Conservation (phyloP, 1,140 invertebrate genomes). For the Apolygus lucorum region DNA sequence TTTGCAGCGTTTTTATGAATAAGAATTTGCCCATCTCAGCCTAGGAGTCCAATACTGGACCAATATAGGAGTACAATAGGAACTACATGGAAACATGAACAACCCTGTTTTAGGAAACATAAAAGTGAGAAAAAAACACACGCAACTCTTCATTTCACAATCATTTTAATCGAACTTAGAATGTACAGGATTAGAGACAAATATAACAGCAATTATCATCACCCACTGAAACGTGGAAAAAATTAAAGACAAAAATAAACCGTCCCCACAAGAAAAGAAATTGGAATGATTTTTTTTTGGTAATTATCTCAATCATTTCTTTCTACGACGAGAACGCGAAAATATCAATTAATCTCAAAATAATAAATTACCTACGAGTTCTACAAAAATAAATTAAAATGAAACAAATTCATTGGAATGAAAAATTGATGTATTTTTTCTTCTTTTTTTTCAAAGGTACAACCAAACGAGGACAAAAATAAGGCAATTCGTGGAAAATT, state of each 20-base stretch:
- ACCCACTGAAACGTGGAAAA: conserved; percentile 7
- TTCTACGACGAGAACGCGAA: not conserved
- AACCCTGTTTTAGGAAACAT: no score
- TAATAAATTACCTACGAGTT: not conserved
- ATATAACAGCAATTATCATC: conserved; percentile 1
- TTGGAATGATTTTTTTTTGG: conserved; percentile 1
- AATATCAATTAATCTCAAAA: not conserved
- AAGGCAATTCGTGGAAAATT: not conserved
- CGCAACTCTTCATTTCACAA: not conserved
- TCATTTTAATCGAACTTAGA: not conserved
- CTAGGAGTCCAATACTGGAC: no score
- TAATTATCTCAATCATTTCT: no score
- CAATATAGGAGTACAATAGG: no score
- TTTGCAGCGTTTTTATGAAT: no score
- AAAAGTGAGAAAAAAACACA: no score
- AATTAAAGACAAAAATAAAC: not conserved
- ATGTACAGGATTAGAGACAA: not conserved
- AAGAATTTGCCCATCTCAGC: no score
- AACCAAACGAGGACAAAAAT: not conserved
- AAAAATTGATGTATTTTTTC: not conserved
- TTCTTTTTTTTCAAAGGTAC: not conserved
- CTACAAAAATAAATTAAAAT: not conserved
- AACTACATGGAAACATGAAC: no score
- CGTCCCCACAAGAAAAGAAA: not conserved
- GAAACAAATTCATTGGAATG: not conserved